Evolutionary conservation across 2,113 vertebrate species (phyloP).

Genomic region (Mohoua ochrocephala): DNA sequence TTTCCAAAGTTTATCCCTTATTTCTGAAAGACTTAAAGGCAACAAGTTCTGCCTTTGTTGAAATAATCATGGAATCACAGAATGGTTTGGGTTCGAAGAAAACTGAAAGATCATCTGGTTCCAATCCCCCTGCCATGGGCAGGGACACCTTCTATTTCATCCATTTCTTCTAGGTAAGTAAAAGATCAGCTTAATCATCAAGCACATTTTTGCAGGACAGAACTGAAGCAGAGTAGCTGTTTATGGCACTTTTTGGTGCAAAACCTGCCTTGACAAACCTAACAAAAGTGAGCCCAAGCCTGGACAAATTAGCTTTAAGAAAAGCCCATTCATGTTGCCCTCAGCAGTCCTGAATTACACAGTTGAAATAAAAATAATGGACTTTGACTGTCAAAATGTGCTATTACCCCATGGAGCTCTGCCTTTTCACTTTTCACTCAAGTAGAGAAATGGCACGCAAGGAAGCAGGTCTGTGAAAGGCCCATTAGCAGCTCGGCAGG

Average conservation of each 20-base stretch:
- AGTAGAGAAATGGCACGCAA: background rate
- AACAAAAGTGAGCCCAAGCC: background rate
- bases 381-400: background rate
- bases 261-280: background rate
- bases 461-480: background rate
- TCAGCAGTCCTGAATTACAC: background rate
- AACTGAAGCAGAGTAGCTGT: background rate
- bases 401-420: background rate
- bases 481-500: background rate
- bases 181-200: background rate
- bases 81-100: background rate
- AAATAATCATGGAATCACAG: background rate
- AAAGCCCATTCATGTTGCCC: background rate
- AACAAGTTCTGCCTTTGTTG: background rate
- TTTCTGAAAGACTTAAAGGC: background rate
- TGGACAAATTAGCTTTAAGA: background rate
- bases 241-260: background rate
- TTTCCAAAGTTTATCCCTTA: background rate
- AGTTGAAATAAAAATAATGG: slow-evolving; percentile 22
- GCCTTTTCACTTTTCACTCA: background rate
- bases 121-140: background rate
- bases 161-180: background rate
- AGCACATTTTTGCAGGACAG: background rate
- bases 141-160: background rate
- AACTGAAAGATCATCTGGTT: background rate